phyloP scores from a whole-genome alignment of 2,113 vertebrate genomes.

The Jaculus jaculus region DNA sequence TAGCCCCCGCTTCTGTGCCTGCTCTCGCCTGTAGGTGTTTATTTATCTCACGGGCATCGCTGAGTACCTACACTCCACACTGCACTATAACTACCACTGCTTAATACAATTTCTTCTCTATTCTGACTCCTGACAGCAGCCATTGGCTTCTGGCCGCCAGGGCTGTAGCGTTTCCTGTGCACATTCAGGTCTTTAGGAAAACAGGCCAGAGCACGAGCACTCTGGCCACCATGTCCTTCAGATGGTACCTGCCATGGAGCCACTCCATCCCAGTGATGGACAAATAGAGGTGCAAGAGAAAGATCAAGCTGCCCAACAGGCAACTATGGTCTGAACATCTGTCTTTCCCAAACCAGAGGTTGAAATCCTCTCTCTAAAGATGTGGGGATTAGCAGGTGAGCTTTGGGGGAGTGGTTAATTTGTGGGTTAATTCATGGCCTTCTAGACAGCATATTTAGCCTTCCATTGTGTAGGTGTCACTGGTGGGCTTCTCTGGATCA shows the following conservation, averaged over 20 bases:
- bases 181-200: constrained; percentile 1
- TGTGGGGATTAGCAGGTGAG: not conserved
- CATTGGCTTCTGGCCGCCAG: not conserved
- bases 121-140: constrained; percentile 44
- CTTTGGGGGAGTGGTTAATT: not conserved
- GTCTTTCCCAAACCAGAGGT: no score
- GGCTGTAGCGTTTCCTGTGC: not conserved
- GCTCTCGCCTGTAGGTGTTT: not conserved
- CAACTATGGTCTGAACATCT: not conserved
- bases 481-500: no score
- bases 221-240: not conserved
- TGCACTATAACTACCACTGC: not conserved
- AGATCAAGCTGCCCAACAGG: constrained; percentile 37
- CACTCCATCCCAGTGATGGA: constrained; percentile 36
- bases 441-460: not conserved
- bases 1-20: not conserved
- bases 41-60: not conserved
- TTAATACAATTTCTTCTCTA: constrained; percentile 54
- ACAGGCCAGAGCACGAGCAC: constrained; percentile 28
- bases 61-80: not conserved
- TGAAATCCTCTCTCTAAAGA: no score
- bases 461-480: no score
- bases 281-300: constrained; percentile 62
- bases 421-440: rapidly evolving
- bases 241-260: constrained; percentile 27